Conservation (phyloP, 92 coral and sea anemone species). For the Bergia sp. region DNA sequence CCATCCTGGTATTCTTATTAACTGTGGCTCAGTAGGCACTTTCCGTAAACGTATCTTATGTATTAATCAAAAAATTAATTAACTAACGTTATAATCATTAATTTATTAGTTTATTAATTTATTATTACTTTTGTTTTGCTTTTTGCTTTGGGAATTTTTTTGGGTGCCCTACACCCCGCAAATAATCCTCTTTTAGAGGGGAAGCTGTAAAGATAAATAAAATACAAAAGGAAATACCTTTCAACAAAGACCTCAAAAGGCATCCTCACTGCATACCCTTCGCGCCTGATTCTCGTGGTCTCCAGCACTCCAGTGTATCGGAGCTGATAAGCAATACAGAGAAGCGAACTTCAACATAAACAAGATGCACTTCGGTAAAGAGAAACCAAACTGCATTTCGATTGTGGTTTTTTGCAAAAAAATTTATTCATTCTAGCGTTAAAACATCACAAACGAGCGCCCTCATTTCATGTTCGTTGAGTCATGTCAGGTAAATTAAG, state of each 20-base stretch:
- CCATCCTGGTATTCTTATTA: too few species aligned
- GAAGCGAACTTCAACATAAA: neutral
- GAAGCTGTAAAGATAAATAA: too few species aligned
- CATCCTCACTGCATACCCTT: conserved; percentile 80
- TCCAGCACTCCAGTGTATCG: conserved; percentile 86
- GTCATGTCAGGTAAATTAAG: neutral
- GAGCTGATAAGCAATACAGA: conserved; percentile 45
- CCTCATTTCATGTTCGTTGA: neutral
- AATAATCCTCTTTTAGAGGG: too few species aligned
- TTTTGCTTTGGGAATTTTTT: too few species aligned
- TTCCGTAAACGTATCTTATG: too few species aligned
- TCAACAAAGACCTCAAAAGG: conserved; percentile 78
- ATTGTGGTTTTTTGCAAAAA: neutral
- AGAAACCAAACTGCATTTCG: neutral
- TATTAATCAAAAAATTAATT: too few species aligned
- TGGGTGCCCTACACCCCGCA: too few species aligned
- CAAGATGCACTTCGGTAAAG: too few species aligned
- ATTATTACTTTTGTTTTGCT: too few species aligned
- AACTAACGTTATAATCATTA: too few species aligned
- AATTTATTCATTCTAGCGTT: neutral
- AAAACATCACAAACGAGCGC: neutral
- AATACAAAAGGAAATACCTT: conserved; percentile 43
- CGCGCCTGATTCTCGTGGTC: conserved; percentile 82
- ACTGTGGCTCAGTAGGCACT: too few species aligned
- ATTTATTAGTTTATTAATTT: too few species aligned